Conservation (phyloP, 2,113 vertebrate species). For the Lepisosteus oculatus region DNA sequence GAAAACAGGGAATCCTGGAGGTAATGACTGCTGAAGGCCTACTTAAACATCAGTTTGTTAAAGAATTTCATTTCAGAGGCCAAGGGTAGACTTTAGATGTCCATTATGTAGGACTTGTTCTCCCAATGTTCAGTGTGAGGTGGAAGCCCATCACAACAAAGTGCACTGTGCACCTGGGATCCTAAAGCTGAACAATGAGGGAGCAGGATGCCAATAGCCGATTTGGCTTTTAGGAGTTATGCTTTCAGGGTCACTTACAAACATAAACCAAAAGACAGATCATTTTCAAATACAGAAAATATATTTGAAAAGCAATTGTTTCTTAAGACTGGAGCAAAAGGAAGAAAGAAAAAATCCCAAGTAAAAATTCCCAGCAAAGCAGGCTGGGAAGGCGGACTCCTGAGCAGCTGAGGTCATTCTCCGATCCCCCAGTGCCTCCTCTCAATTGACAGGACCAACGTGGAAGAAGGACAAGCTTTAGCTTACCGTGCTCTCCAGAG, state of each 20-base stretch:
- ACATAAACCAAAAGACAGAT: not conserved
- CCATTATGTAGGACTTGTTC: constrained; percentile 22
- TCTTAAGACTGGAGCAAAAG: no score
- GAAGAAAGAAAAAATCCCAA: not conserved
- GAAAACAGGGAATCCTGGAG: not conserved
- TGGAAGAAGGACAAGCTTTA: constrained; percentile 11
- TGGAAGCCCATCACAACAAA: constrained; percentile 30
- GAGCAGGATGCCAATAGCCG: constrained; percentile 15
- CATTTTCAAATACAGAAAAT: not conserved
- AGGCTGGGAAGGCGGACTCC: not conserved
- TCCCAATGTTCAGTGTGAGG: constrained; percentile 22
- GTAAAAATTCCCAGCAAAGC: constrained; percentile 1
- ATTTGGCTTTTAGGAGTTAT: not conserved
- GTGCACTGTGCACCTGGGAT: constrained; percentile 38
- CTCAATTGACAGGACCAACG: constrained; percentile 7
- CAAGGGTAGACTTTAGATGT: constrained; percentile 23
- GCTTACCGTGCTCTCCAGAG: constrained; percentile 30
- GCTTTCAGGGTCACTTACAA: no score
- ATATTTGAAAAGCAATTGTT: not conserved
- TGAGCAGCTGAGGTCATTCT: not conserved
- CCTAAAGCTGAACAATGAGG: constrained; percentile 25
- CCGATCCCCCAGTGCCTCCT: constrained; percentile 7
- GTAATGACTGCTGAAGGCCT: constrained; percentile 1
- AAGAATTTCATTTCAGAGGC: constrained; percentile 26
- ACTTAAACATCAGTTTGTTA: constrained; percentile 23